Evolutionary conservation across 2,113 vertebrate species (phyloP).

Genomic region (Dromaius novaehollandiae): DNA sequence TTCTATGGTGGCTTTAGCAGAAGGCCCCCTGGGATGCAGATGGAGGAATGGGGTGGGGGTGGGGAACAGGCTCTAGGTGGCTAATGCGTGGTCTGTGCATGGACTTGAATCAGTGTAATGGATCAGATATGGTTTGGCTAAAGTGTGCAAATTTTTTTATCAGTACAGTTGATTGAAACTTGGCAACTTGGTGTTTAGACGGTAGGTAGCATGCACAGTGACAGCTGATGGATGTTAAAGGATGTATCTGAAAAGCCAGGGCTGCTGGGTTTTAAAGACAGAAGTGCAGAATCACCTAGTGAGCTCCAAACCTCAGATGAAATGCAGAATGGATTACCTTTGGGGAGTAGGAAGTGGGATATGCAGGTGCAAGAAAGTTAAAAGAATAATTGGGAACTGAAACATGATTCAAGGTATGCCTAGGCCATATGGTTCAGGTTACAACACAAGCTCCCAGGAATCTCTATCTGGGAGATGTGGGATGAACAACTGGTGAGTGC

Average conservation of each 20-base stretch:
- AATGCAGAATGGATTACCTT: neutral
- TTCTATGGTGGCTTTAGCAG: neutral
- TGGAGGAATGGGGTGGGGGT: neutral
- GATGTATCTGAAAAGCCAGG: neutral
- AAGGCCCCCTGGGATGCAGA: neutral
- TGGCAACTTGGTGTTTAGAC: neutral
- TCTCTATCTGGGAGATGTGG: neutral
- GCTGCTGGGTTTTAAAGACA: neutral
- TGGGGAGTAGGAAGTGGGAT: neutral
- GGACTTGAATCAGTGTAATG: neutral
- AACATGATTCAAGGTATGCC: neutral
- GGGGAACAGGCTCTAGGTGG: neutral
- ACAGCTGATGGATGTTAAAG: neutral
- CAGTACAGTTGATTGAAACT: neutral
- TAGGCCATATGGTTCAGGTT: rapidly evolving
- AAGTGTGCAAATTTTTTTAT: neutral
- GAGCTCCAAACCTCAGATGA: neutral
- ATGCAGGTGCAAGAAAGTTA: neutral
- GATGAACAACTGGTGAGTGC: neutral
- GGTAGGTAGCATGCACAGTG: neutral
- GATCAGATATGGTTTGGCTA: neutral
- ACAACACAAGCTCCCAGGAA: neutral
- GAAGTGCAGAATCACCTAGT: neutral
- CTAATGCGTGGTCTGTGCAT: neutral
- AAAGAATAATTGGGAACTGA: neutral